Base-by-base conservation (phyloP, 1,140 invertebrate genomes). In the Heliconius hermathena region DNA sequence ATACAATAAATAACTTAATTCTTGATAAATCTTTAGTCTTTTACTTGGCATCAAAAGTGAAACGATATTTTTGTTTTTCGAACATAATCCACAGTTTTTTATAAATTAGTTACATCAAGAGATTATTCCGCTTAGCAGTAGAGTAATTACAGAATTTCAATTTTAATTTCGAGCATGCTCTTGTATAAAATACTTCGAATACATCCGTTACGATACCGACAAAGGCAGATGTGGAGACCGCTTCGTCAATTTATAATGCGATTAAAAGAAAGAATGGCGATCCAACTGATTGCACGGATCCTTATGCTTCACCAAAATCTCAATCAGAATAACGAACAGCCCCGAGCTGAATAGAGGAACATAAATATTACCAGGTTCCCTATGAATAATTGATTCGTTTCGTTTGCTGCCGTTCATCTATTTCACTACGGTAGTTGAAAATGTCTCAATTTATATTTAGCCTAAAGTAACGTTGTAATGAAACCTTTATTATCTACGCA, bases 381-480 rank as follows among this genome's bases (percentile, higher is more conserved):
- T 79, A 77, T 77, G 80, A 70, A 70, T 90, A 87, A 93, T 90
- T 89, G 87, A 93, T 93, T 75, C 77, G 29, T 75, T 79, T 79
- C 77, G 60, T 66, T 66, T 16, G 60, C 60, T 66, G 60, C 22
- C 60, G 60, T 66, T 66, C 60, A 66, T 66, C 60, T 66, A 66
- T 29, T 66, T 66, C 60, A 66, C 26, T 26, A 88, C 88, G 89
- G 88, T 89, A 89, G 88, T 92, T 87, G 76, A 85, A 89, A 94
- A 94, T 91, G 86, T 93, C 91, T 94, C 91, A 93, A 94, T 93
- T 94, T 93, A 90, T 87, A 88, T 91, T 90, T 94, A 90, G 93
- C 93, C 93, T 89, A 87, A 90, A 92, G 93, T 92, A 87, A 93
- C 81, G 78, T 79, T 86, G 82, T 94, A 94, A 94, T 94, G 93